These are phyloP conservation scores for Junonia oenone DNA, from an alignment of 2,888 invertebrate genomes.

Conservation along the genomic window DNA sequence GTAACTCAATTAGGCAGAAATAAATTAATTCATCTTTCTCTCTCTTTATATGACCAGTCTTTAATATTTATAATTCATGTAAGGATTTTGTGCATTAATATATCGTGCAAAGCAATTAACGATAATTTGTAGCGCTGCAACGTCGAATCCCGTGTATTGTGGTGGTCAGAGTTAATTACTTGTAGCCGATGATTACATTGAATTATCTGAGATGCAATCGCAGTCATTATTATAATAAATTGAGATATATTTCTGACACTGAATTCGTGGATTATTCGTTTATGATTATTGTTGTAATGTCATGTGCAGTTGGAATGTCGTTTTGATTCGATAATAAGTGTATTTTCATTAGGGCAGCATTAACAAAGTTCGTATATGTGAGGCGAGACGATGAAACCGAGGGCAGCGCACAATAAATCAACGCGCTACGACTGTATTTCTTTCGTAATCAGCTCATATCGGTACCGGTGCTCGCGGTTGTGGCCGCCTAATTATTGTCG, in stretches of 20 bases:
- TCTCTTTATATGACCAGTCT: neutral
- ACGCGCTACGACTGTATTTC: conserved; percentile 73
- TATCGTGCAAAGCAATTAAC: conserved; percentile 32
- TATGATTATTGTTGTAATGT: neutral
- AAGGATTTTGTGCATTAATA: conserved; percentile 8
- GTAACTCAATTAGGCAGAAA: neutral
- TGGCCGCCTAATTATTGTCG: conserved; percentile 77
- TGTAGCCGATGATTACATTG: conserved; percentile 46
- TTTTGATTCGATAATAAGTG: conserved; percentile 34
- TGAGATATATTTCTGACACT: neutral
- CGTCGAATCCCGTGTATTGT: conserved; percentile 26
- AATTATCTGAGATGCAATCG: conserved; percentile 36
- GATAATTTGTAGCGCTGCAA: conserved; percentile 33
- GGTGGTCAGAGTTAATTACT: conserved; percentile 40
- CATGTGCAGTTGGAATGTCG: neutral
- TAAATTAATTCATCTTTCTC: neutral
- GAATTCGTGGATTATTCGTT: neutral
- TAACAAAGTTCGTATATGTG: conserved; percentile 46
- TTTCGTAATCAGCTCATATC: conserved; percentile 79
- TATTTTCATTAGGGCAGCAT: conserved; percentile 60
- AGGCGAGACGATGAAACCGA: conserved; percentile 59
- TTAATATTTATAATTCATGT: neutral
- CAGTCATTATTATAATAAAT: conserved; percentile 15
- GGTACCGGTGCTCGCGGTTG: conserved; percentile 68
- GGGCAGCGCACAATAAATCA: conserved; percentile 67